Evolutionary conservation across 2,888 invertebrate species (phyloP).

Genomic region (Eilema depressum): DNA sequence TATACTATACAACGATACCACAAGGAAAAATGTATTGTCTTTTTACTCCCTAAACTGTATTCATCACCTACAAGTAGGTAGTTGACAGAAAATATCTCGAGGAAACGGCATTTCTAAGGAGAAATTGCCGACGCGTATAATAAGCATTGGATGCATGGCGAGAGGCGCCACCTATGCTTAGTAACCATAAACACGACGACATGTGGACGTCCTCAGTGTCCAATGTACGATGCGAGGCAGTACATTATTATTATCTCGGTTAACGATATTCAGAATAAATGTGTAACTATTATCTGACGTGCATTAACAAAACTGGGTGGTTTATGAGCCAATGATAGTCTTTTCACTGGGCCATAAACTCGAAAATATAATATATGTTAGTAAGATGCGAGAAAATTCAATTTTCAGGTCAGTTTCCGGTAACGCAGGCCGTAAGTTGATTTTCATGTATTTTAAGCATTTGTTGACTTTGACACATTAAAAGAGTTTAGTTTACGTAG

Average conservation of each 20-base stretch:
- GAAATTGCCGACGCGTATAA: constrained; percentile 59
- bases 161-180: constrained; percentile 45
- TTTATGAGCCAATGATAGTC: constrained; percentile 27
- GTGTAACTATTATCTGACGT: constrained; percentile 28
- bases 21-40: not conserved
- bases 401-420: not conserved
- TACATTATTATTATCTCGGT: constrained; percentile 30
- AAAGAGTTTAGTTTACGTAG: constrained; percentile 57
- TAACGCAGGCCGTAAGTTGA: not conserved
- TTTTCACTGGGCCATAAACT: constrained; percentile 23
- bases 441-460: constrained; percentile 33
- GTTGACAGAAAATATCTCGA: constrained; percentile 57
- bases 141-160: constrained; percentile 41
- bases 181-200: constrained; percentile 33
- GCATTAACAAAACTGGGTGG: constrained; percentile 37
- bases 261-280: constrained; percentile 42
- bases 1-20: not conserved
- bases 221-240: constrained; percentile 31
- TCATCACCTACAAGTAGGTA: constrained; percentile 40
- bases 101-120: constrained; percentile 58
- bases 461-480: constrained; percentile 42
- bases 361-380: constrained; percentile 20
- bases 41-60: constrained; percentile 24
- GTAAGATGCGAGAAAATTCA: not conserved
- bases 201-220: constrained; percentile 39